Evolutionary conservation across 2,888 invertebrate species (phyloP), one percentile per base, ranked within the genome.

Genomic region (Noctua janthina): DNA sequence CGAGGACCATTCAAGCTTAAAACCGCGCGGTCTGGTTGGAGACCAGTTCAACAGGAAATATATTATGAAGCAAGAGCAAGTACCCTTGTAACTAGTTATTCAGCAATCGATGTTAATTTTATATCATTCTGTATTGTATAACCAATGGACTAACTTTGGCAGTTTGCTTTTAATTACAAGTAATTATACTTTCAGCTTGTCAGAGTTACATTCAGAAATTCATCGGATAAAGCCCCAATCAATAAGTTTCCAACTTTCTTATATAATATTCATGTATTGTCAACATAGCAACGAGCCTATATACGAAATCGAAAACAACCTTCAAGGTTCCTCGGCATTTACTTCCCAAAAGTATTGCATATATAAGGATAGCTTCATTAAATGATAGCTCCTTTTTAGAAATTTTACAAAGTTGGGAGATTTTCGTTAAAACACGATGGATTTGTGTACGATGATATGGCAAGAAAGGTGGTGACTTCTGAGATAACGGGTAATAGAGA

Each of bases 191-290:
- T 51, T 11, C 13, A n/a, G 39, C 29, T 46, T 59, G 66, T 35
- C 43, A 13, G 64, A 76, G 62, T 85, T 35, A 54, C 49, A 62
- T 74, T 62, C n/a, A 15, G 29, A 59, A 67, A 17, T 49, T 59
- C 43, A 29, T 35, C 10, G 29, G 15, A 68, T 8, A 46, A 62
- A 68, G 43, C 29, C 29, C 17, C 51, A 85, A 85, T 85, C 87
- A 69, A 87, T 85, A 76, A 72, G 35, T 79, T 66, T 23, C 11
- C 15, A 77, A 75, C 68, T 69, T 80, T 59, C 62, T 10, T 66
- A 80, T 66, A 35, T 43, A 70, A 54, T 74, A 76, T 87, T 79
- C 29, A 87, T 66, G 67, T 84, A 73, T 49, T 74, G 76, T 69
- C 46, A 59, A 56, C 72, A 54, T 64, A 73, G 59, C 64, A 74